Evolutionary conservation across 1,140 invertebrate species (phyloP).

Genomic region (Drosophila parvula): DNA sequence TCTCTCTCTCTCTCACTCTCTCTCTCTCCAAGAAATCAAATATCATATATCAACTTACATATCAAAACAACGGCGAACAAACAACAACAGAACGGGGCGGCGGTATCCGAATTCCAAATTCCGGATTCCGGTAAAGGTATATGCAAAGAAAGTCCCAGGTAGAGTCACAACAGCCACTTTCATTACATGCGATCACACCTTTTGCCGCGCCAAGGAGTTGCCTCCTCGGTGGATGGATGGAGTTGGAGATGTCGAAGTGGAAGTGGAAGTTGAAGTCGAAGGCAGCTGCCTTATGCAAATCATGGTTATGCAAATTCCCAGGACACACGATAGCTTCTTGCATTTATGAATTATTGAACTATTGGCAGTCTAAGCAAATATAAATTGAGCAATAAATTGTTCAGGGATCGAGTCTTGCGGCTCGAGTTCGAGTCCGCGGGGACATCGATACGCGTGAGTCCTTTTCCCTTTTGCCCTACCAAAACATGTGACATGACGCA

Average conservation of each 20-base stretch:
- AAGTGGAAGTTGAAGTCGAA: not conserved
- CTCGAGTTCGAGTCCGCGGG: not conserved
- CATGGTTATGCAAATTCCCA: conserved; percentile 67
- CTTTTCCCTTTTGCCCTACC: conserved; percentile 10
- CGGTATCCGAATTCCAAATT: not conserved
- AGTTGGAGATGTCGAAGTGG: not conserved
- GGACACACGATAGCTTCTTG: conserved; percentile 57
- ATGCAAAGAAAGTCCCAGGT: conserved; percentile 46
- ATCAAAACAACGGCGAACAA: conserved; percentile 71
- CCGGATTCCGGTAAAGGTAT: not conserved
- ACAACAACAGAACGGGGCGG: conserved; percentile 62
- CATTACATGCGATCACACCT: conserved; percentile 77
- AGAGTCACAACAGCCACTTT: conserved; percentile 32
- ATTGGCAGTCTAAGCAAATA: conserved; percentile 81
- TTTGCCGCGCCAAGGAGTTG: conserved; percentile 33
- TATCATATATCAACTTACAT: conserved; percentile 82
- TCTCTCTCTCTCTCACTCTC: not conserved
- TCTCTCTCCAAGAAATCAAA: conserved; percentile 64
- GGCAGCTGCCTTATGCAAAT: conserved; percentile 75
- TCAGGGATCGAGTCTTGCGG: conserved; percentile 4
- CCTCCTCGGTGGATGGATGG: not conserved
- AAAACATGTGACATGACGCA: conserved; percentile 73
- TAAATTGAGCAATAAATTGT: conserved; percentile 79
- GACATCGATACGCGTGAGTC: conserved; percentile 76
- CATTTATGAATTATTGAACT: conserved; percentile 79